Evolutionary conservation across 2,888 invertebrate species (phyloP), one percentile per base, ranked within the genome.

Genomic region (Plagiodera versicolora): DNA sequence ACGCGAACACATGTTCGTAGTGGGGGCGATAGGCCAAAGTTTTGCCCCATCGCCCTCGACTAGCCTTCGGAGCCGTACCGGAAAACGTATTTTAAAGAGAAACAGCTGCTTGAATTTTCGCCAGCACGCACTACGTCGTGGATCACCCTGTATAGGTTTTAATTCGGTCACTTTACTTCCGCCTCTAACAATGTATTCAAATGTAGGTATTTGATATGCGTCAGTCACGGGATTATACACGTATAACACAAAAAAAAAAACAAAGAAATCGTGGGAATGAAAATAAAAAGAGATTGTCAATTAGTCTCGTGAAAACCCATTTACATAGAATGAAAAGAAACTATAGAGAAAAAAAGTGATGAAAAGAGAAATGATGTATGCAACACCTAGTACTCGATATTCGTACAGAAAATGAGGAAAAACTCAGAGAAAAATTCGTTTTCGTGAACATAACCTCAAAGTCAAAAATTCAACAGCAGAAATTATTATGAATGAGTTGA

Each of bases 391-490:
- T n/a, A n/a, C n/a, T n/a, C n/a, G n/a, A n/a, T n/a, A n/a, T n/a
- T n/a, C n/a, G n/a, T 39, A 14, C n/a, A 39, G n/a, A 11, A 14
- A 39, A 39, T 39, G 39, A 11, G 11, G 14, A n/a, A 14, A 39
- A 39, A 39, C 39, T 39, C 3, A 5, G 14, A 11, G 11, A 14
- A 39, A 39, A 11, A 39, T 53, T 44, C 14, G 20, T 24, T 53
- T 53, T 53, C 45, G 44, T 39, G 53, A 44, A 45, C 19, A 44
- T n/a, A n/a, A n/a, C n/a, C n/a, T n/a, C n/a, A n/a, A n/a, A n/a
- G n/a, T n/a, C n/a, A n/a, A n/a, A n/a, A n/a, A n/a, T n/a, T n/a
- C n/a, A n/a, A n/a, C n/a, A n/a, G n/a, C n/a, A n/a, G n/a, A 24
- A 53, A 53, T 44, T 53, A 24, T 24, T 44, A 53, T 20, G 53